Evolutionary conservation across 2,797 vertebrate species (phyloP), one percentile per base, ranked within the genome.

Genomic region (Natrix natrix): DNA sequence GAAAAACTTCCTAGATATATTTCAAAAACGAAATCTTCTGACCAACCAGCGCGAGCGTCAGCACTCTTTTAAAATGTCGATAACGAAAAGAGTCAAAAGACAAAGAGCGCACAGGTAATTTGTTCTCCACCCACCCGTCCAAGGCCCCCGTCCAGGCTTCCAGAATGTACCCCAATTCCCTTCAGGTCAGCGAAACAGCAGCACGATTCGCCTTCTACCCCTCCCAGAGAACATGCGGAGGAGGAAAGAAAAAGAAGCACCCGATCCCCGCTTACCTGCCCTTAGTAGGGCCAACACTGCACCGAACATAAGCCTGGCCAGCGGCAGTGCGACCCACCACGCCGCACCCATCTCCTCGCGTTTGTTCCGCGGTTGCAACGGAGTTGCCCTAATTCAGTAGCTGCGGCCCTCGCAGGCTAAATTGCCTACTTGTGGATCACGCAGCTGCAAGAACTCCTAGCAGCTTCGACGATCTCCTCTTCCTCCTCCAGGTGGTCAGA

Each of bases 401-500:
- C 89, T 92, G 61, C 56, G 92, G 92, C 52, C 95, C 32, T n/a
- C 54, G 37, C 26, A 63, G 28, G n/a, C 56, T 57, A 55, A 88
- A 37, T 1, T 43, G 5, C 94, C 89, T 86, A 74, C 90, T 91
- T 87, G 54, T 37, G 8, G 91, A 78, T 63, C 56, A 69, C 0
- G 66, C 56, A 59, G 69, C 22, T 52, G 61, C 22, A 26, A 26
- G 3, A 12, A 32, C 0, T 8, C 24, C 32, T 20, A 0, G 61
- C 20, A 69, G 78, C 69, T 92, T 37, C 26, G 4, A n/a, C 13
- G 7, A 43, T 87, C 95, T 57, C 74, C 91, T 78, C 95, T 96
- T 97, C 97, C 96, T 91, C 95, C 94, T 92, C 86, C 92, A 0
- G 88, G 94, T 12, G 78, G 32, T 16, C 32, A 8, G 22, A n/a